These are phyloP conservation scores for Boloria selene DNA, from an alignment of 2,888 invertebrate species.

Conservation along the genomic window DNA sequence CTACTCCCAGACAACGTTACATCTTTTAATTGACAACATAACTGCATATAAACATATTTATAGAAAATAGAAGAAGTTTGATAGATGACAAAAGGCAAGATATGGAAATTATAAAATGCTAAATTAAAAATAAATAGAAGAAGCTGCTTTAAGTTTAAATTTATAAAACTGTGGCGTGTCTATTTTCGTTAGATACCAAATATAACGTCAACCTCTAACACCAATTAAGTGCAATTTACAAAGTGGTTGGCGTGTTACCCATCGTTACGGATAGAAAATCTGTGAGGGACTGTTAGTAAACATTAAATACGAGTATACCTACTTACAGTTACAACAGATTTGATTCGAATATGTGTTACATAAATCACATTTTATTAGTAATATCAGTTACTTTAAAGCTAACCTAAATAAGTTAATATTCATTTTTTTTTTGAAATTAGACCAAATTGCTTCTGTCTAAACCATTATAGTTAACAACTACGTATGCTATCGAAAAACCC, in stretches of 20 bases:
- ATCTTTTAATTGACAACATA: background rate
- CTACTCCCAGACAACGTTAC: slow-evolving; percentile 9
- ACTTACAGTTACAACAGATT: no score
- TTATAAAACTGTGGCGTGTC: slow-evolving; percentile 7
- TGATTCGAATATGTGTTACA: no score
- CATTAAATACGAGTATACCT: background rate
- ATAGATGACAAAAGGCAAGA: no score
- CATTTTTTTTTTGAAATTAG: background rate
- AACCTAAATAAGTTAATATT: background rate
- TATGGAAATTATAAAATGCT: no score
- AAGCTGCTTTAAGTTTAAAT: background rate
- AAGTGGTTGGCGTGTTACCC: slow-evolving; percentile 15
- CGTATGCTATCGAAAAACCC: slow-evolving; percentile 3
- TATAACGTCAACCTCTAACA: slow-evolving; percentile 11
- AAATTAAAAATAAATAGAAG: no score
- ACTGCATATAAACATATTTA: background rate
- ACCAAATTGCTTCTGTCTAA: background rate
- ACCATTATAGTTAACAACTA: background rate
- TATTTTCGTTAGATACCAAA: slow-evolving; percentile 8
- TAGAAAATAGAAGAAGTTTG: no score
- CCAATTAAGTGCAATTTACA: slow-evolving; percentile 16
- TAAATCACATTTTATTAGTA: no score
- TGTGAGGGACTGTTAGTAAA: slow-evolving; percentile 20
- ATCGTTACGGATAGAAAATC: slow-evolving; percentile 23
- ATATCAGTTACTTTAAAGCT: background rate